Percentiles rank a stretch among this genome's conserved stretches.
phyloP scores from a whole-genome alignment of 2,888 invertebrate species.

The Zaprionus bogoriensis region DNA sequence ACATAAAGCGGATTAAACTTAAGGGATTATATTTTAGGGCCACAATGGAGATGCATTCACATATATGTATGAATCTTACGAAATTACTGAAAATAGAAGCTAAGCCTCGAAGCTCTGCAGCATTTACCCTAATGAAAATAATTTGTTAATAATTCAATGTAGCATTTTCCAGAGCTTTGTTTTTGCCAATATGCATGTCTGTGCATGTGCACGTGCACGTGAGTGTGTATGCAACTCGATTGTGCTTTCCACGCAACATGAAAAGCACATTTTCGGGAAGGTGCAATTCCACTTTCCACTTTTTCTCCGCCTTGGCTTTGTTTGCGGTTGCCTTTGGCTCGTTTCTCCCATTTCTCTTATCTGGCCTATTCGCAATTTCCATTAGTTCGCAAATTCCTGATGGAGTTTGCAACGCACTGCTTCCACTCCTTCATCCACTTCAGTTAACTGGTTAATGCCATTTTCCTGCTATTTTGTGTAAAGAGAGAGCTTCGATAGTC shows the following conservation, averaged over 20 bases:
- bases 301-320: background rate
- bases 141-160: background rate
- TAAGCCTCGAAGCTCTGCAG: background rate
- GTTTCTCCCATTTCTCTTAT: no score
- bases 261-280: conserved; percentile 10
- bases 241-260: background rate
- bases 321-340: background rate
- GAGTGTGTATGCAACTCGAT: background rate
- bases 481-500: background rate
- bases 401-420: conserved; percentile 20
- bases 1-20: conserved; percentile 54
- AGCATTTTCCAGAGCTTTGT: background rate
- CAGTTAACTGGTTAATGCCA: background rate
- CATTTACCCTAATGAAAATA: background rate
- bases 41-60: conserved; percentile 5
- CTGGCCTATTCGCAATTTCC: conserved; percentile 41
- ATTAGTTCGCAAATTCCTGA: conserved; percentile 47
- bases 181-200: background rate
- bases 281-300: background rate
- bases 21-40: conserved; percentile 27
- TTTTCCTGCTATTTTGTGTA: background rate
- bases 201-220: background rate
- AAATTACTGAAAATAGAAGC: conserved; percentile 17
- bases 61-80: no score
- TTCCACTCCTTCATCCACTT: background rate